phyloP scores from a whole-genome alignment of 1,140 invertebrate genomes.

The Euglossa dilemma region DNA sequence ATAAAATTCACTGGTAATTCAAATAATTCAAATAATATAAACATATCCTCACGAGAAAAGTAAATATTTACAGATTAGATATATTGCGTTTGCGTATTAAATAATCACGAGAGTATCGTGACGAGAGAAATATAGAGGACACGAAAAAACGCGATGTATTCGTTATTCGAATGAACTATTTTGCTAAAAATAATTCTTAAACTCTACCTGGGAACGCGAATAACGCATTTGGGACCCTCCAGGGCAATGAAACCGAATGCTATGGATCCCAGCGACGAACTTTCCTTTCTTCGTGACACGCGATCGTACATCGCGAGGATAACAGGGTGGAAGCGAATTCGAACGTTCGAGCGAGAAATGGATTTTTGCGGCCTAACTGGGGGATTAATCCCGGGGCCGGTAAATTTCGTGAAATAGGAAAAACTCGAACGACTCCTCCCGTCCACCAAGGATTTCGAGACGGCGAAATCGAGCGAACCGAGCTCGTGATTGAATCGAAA shows the following conservation, averaged over 20 bases:
- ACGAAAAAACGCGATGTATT: too few relatives aligned
- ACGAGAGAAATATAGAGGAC: too few relatives aligned
- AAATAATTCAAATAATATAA: too few relatives aligned
- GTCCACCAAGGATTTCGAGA: conserved; percentile 5
- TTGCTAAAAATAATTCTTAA: too few relatives aligned
- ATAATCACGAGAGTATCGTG: too few relatives aligned
- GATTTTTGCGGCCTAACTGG: conserved; percentile 7
- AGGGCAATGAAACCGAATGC: neutral
- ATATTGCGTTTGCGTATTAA: too few relatives aligned
- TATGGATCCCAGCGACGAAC: neutral
- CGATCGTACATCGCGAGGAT: neutral
- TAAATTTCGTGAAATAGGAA: conserved; percentile 29
- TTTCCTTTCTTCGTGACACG: neutral
- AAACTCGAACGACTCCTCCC: neutral
- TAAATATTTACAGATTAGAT: too few relatives aligned
- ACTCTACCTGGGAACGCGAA: neutral
- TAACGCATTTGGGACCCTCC: too few relatives aligned
- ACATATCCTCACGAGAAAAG: too few relatives aligned
- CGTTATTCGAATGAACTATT: too few relatives aligned
- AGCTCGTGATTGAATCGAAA: conserved; percentile 34
- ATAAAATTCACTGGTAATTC: too few relatives aligned
- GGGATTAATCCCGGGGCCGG: neutral
- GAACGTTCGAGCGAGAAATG: conserved; percentile 18
- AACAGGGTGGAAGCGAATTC: neutral
- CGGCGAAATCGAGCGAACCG: conserved; percentile 12